phyloP scores from a whole-genome alignment of 2,797 vertebrate genomes.

The Enteromius afrohamiltoni region DNA sequence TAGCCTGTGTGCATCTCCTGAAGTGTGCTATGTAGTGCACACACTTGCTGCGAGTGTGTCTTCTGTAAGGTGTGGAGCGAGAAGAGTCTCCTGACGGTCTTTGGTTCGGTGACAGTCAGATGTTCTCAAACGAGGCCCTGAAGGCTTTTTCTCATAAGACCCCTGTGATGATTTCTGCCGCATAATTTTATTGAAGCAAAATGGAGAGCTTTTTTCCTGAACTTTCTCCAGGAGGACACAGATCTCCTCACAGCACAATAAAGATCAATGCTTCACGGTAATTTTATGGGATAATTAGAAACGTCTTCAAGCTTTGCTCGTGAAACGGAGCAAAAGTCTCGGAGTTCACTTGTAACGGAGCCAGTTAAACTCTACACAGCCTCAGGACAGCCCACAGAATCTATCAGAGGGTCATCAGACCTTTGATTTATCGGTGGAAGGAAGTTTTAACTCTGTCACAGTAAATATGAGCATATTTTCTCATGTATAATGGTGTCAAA shows the following conservation, averaged over 20 bases:
- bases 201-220: constrained; percentile 71
- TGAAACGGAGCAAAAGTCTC: constrained; percentile 34
- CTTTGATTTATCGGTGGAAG: constrained; percentile 1
- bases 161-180: constrained; percentile 50
- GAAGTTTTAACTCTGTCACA: background rate
- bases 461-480: background rate
- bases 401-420: background rate
- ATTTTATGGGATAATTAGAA: constrained; percentile 61
- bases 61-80: background rate
- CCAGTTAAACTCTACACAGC: constrained; percentile 3
- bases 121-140: constrained; percentile 54
- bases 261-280: constrained; percentile 61
- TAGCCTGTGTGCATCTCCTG: background rate
- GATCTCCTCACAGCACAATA: constrained; percentile 69
- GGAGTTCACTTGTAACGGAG: constrained; percentile 25
- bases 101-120: constrained; percentile 42
- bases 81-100: background rate
- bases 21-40: background rate
- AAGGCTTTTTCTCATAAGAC: constrained; percentile 31
- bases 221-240: constrained; percentile 77
- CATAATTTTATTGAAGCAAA: constrained; percentile 54
- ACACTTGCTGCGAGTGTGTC: background rate
- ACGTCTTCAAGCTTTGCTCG: constrained; percentile 43
- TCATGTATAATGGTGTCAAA: constrained; percentile 21
- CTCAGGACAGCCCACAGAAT: constrained; percentile 6